These are phyloP conservation scores for Anoplius nigerrimus DNA, from an alignment of 2,888 invertebrate genomes.

Conservation along the genomic window DNA sequence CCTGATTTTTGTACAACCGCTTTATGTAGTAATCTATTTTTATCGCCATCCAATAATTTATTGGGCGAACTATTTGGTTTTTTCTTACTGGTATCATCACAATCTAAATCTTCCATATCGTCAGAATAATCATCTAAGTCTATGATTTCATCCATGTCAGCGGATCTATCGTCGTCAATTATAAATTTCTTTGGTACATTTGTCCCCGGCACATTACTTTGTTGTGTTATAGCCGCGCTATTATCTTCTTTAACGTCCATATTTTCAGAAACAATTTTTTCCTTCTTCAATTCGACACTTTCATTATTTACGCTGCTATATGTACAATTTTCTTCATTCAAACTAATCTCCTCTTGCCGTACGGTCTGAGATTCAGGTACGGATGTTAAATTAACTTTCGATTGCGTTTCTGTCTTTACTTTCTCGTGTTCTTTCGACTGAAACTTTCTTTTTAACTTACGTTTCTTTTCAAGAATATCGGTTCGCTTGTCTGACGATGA, in stretches of 20 bases:
- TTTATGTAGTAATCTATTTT: neutral
- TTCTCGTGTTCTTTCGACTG: constrained; percentile 28
- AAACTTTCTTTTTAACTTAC: constrained; percentile 37
- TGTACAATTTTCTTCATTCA: constrained; percentile 3
- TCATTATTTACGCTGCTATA: neutral
- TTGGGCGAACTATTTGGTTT: constrained; percentile 11
- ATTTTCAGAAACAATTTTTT: neutral
- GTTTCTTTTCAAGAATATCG: constrained; percentile 22
- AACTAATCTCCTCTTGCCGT: no score
- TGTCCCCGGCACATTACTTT: neutral
- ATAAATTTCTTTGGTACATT: constrained; percentile 14
- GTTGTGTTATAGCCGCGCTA: constrained; percentile 14
- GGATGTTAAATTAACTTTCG: neutral
- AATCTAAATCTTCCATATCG: constrained; percentile 69
- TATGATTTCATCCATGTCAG: constrained; percentile 69
- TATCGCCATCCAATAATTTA: neutral
- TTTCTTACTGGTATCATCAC: constrained; percentile 32
- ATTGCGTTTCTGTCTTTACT: neutral
- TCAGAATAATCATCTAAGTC: constrained; percentile 72
- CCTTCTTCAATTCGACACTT: neutral
- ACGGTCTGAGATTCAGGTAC: no score
- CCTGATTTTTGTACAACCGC: constrained; percentile 28
- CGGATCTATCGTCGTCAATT: constrained; percentile 57
- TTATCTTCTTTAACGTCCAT: neutral
- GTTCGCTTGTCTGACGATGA: constrained; percentile 15